Conservation (phyloP, 2,113 vertebrate genomes). For the Sterna hirundo region DNA sequence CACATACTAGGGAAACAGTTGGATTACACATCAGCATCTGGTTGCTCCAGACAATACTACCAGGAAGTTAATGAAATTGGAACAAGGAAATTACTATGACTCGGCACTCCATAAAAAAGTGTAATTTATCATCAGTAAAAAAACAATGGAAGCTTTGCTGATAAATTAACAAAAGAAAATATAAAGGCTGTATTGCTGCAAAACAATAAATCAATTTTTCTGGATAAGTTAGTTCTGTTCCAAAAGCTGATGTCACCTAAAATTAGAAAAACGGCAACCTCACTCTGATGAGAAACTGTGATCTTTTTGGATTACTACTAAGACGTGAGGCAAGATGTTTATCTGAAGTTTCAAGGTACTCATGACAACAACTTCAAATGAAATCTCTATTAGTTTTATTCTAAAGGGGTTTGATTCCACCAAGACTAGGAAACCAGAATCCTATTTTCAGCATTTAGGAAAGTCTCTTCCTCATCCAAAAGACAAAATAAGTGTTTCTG, state of each 20-base stretch:
- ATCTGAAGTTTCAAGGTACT: slow-evolving; percentile 9
- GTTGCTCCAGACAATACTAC: slow-evolving; percentile 73
- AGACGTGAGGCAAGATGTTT: slow-evolving; percentile 10
- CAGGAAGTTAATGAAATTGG: slow-evolving; percentile 76
- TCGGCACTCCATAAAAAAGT: slow-evolving; percentile 74
- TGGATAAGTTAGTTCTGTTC: slow-evolving; percentile 30
- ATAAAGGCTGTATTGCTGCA: neutral
- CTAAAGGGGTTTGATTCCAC: neutral
- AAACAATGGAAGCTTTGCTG: slow-evolving; percentile 68
- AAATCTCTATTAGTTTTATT: slow-evolving; percentile 2
- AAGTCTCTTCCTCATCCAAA: neutral
- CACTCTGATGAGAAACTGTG: neutral
- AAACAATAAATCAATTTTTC: slow-evolving; percentile 4
- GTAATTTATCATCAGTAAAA: slow-evolving; percentile 68
- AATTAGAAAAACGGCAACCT: slow-evolving; percentile 47
- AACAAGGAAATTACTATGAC: slow-evolving; percentile 77
- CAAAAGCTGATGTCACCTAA: slow-evolving; percentile 45
- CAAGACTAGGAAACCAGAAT: neutral
- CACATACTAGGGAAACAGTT: slow-evolving; percentile 74
- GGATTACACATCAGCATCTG: slow-evolving; percentile 75
- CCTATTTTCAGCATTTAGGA: neutral
- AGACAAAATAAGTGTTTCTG: neutral
- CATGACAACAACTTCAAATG: neutral
- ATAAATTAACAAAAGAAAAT: slow-evolving; percentile 70
- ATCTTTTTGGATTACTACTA: slow-evolving; percentile 14